phyloP scores from a whole-genome alignment of 1,140 invertebrate genomes.

The Ostrea denselamellosa region DNA sequence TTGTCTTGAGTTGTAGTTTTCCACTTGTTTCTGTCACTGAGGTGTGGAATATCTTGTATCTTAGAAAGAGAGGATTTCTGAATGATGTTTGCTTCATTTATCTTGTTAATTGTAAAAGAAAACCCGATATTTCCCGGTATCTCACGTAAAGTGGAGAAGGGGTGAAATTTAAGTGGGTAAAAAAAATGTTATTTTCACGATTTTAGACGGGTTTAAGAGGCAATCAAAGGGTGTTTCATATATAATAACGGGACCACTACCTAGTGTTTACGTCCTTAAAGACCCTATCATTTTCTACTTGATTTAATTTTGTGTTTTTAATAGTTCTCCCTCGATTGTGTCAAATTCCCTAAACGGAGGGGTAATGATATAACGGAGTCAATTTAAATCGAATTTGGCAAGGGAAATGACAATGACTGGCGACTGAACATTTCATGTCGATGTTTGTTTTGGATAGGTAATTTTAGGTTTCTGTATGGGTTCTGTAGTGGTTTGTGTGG shows the following conservation, averaged over 20 bases:
- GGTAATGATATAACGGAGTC: neutral
- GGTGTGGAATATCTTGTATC: neutral
- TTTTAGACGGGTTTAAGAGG: neutral
- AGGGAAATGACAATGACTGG: neutral
- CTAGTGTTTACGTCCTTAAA: neutral
- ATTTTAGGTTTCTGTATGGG: neutral
- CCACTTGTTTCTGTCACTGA: neutral
- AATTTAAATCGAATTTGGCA: neutral
- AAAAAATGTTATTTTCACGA: neutral
- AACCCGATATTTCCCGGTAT: neutral
- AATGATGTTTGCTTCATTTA: neutral
- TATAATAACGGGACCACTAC: neutral
- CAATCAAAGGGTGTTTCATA: neutral
- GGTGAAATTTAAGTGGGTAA: neutral
- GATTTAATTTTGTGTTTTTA: conserved; percentile 6
- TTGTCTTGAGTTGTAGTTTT: neutral
- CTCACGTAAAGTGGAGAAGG: neutral
- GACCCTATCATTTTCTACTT: neutral
- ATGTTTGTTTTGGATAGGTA: neutral
- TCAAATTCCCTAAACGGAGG: neutral
- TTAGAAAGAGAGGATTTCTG: neutral
- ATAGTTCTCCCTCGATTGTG: neutral
- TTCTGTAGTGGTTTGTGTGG: neutral
- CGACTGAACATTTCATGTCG: neutral
- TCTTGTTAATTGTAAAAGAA: neutral